phyloP scores from a whole-genome alignment of 2,797 vertebrate species.

The Craterocephalus amniculus region DNA sequence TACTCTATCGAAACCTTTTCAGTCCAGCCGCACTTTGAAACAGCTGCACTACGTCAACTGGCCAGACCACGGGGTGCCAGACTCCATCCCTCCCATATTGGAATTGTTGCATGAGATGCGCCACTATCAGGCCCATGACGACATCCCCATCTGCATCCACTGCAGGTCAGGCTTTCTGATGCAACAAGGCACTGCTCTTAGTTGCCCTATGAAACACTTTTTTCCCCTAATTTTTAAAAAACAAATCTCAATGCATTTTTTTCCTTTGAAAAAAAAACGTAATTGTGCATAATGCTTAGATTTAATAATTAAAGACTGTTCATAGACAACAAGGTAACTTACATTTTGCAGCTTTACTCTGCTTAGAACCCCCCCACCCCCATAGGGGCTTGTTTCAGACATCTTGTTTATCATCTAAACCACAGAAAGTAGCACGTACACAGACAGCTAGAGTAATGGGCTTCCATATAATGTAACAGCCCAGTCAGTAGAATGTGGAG shows the following conservation, averaged over 20 bases:
- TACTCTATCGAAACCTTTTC: no score
- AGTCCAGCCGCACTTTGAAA: slow-evolving; percentile 86
- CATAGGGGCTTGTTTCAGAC: neutral
- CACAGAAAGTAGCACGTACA: neutral
- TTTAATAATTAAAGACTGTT: no score
- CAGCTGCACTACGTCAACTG: slow-evolving; percentile 97
- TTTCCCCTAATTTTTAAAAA: neutral
- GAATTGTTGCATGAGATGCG: slow-evolving; percentile 90
- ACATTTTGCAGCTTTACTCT: neutral
- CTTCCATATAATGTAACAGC: neutral
- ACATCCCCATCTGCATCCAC: slow-evolving; percentile 91
- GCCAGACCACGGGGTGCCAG: slow-evolving; percentile 95
- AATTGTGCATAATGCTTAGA: no score
- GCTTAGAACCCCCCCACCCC: no score
- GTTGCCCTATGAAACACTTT: neutral
- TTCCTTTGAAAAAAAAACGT: no score
- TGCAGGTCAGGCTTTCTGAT: slow-evolving; percentile 87
- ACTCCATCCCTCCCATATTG: slow-evolving; percentile 90
- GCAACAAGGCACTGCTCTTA: neutral
- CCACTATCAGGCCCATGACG: slow-evolving; percentile 84
- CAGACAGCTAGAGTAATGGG: neutral
- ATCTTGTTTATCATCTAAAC: neutral
- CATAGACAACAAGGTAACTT: neutral
- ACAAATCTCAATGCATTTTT: neutral
- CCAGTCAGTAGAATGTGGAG: neutral